Conservation (phyloP, 2,797 vertebrate genomes). For the Babyrousa celebensis region DNA sequence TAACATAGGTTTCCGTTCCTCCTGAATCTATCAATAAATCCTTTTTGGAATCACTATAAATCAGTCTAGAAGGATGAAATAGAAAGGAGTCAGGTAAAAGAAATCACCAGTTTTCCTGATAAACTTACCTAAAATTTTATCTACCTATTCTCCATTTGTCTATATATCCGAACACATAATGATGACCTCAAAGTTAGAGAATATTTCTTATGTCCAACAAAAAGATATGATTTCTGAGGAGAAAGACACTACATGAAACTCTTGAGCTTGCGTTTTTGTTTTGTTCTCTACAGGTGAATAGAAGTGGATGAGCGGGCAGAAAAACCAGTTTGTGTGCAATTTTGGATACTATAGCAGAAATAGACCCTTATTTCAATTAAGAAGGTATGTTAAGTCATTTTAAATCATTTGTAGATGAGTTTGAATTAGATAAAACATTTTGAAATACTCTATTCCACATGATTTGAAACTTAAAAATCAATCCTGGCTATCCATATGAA, state of each 20-base stretch:
- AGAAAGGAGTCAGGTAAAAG: neutral
- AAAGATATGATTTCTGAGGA: neutral
- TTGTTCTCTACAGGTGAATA: neutral
- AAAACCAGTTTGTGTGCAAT: neutral
- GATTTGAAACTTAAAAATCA: slow-evolving; percentile 41
- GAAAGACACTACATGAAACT: slow-evolving; percentile 27
- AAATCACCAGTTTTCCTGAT: neutral
- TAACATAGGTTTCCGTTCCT: neutral
- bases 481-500: neutral
- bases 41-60: slow-evolving; percentile 20
- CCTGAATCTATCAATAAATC: neutral
- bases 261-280: neutral
- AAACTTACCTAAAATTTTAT: slow-evolving; percentile 8
- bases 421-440: slow-evolving; percentile 35
- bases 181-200: neutral
- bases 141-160: neutral
- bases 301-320: neutral
- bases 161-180: neutral
- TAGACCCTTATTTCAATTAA: slow-evolving; percentile 22
- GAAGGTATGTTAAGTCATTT: slow-evolving; percentile 30
- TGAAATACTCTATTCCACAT: slow-evolving; percentile 34
- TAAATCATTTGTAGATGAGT: slow-evolving; percentile 36
- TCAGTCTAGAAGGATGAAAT: neutral
- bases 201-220: neutral
- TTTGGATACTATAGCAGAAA: slow-evolving; percentile 1